Percentiles rank a stretch among this genome's conserved stretches.
Evolutionary conservation across 2,888 invertebrate species (phyloP).

Genomic region (Watsonalla cultraria): DNA sequence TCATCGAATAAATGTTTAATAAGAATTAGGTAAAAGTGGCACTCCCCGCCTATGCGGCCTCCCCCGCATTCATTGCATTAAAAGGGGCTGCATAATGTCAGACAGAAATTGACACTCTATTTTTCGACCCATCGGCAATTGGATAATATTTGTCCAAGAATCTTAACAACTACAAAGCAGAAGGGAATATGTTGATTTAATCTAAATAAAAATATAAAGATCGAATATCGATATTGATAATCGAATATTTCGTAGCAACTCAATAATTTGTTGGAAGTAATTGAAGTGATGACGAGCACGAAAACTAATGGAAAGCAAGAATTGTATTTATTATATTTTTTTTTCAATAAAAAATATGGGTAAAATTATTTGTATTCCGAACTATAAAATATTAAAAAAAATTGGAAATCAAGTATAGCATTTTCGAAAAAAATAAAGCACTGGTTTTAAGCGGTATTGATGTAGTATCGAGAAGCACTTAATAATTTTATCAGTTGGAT

Average conservation of each 20-base stretch:
- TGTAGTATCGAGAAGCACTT: conserved; percentile 20
- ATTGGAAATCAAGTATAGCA: background rate
- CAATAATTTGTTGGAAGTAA: too few species aligned
- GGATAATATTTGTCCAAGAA: background rate
- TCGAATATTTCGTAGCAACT: too few species aligned
- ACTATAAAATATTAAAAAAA: conserved; percentile 1
- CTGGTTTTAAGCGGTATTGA: conserved; percentile 12
- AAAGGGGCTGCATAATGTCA: conserved; percentile 63
- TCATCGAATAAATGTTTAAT: conserved; percentile 77
- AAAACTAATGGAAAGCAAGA: too few species aligned
- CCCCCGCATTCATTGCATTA: conserved; percentile 55
- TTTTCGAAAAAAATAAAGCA: background rate
- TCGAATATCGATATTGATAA: too few species aligned
- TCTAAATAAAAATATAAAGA: too few species aligned
- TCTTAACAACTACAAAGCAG: too few species aligned
- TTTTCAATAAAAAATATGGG: too few species aligned
- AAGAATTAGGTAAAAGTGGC: conserved; percentile 72
- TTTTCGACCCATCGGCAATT: conserved; percentile 13
- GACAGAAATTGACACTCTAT: conserved; percentile 43
- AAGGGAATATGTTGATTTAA: too few species aligned
- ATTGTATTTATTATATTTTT: too few species aligned
- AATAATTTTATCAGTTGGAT: conserved; percentile 19
- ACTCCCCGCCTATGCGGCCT: conserved; percentile 37
- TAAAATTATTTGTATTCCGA: too few species aligned
- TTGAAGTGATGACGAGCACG: too few species aligned